A percentile compares a stretch with the other conserved stretches of the same genome.
phyloP scores from a whole-genome alignment of 2,888 invertebrate species.

The Lobophora halterata region DNA sequence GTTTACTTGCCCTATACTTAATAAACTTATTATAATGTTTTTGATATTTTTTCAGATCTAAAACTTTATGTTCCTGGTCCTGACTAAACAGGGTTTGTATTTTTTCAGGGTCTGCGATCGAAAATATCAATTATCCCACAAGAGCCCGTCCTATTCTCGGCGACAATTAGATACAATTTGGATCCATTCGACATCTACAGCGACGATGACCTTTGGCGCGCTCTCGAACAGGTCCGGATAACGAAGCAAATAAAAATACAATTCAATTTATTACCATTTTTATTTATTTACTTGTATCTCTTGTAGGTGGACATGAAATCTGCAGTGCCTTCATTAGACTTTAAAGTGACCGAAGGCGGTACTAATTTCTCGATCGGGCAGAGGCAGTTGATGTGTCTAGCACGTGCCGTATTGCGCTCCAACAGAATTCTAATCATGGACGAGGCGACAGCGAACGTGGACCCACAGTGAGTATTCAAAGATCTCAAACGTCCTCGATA shows the following conservation, averaged over 20 bases:
- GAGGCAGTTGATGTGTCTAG: constrained; percentile 93
- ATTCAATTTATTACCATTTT: constrained; percentile 7
- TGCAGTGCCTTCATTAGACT: constrained; percentile 83
- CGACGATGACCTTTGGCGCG: constrained; percentile 86
- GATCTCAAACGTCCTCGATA: constrained; percentile 1
- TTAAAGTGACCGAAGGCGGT: constrained; percentile 87
- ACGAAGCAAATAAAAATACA: constrained; percentile 10
- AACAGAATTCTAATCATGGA: constrained; percentile 93
- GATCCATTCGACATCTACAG: constrained; percentile 87
- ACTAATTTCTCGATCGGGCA: constrained; percentile 94
- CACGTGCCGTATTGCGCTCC: constrained; percentile 91
- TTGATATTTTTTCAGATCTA: too few relatives aligned
- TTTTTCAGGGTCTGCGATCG: constrained; percentile 74
- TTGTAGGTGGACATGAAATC: constrained; percentile 87
- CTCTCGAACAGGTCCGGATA: constrained; percentile 83
- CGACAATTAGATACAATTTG: constrained; percentile 85
- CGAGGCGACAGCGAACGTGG: constrained; percentile 96
- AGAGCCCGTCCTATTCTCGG: constrained; percentile 90
- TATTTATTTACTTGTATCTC: neutral
- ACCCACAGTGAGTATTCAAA: constrained; percentile 83
- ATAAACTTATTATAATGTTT: too few relatives aligned
- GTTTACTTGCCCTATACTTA: too few relatives aligned
- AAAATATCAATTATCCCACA: constrained; percentile 86
- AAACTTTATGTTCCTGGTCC: too few relatives aligned
- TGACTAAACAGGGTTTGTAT: too few relatives aligned